Conservation (phyloP, 2,113 vertebrate genomes). For the Mirounga angustirostris region DNA sequence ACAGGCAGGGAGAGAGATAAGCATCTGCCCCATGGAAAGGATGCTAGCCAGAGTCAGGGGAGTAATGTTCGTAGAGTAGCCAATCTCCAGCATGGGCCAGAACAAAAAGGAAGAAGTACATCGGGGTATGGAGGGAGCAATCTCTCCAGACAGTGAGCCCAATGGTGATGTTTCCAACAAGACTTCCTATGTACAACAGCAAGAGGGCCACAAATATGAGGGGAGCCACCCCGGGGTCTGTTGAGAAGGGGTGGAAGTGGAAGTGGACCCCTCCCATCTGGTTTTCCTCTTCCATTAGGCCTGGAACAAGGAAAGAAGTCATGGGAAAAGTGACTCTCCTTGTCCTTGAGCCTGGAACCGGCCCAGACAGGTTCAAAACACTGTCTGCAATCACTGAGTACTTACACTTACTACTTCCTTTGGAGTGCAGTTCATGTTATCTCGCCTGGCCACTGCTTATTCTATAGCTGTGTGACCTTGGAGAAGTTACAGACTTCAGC, state of each 20-base stretch:
- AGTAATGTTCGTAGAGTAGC: neutral
- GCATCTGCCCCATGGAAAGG: neutral
- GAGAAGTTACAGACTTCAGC: neutral
- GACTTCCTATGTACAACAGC: neutral
- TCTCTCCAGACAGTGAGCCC: neutral
- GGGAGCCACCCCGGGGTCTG: neutral
- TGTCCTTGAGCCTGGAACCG: neutral
- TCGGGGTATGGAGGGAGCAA: neutral
- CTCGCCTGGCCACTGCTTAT: neutral
- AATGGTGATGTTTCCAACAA: neutral
- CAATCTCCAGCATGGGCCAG: neutral
- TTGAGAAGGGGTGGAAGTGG: neutral
- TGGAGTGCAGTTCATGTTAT: neutral
- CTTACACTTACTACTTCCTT: neutral
- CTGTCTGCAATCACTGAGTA: neutral
- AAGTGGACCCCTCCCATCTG: neutral
- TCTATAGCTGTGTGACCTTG: neutral
- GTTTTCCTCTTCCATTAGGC: neutral
- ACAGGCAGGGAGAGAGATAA: neutral
- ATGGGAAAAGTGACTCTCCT: neutral
- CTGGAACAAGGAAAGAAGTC: neutral
- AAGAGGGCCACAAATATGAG: slow-evolving; percentile 7
- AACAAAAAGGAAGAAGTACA: neutral
- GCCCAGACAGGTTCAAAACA: neutral
- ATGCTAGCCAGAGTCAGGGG: neutral